These are phyloP conservation scores for Grallaria varia DNA, from an alignment of 2,113 vertebrate genomes.

Conservation along the genomic window DNA sequence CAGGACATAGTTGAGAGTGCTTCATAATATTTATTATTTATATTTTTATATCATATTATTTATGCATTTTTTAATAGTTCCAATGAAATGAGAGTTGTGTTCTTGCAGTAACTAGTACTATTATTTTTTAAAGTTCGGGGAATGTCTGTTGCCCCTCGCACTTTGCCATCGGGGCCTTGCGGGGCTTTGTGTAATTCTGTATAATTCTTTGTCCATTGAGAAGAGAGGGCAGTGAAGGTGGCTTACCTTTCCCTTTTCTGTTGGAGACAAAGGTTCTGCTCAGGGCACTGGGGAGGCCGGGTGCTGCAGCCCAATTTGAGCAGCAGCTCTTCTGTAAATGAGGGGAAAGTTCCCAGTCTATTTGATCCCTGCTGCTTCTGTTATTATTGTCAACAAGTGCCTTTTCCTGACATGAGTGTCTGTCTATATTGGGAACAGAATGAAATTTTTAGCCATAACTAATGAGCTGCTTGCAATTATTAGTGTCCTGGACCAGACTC, in stretches of 20 bases:
- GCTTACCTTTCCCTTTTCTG: not conserved
- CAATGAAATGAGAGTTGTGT: not conserved
- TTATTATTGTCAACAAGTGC: not conserved
- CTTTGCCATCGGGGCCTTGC: not conserved
- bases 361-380: conserved; percentile 3
- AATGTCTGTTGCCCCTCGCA: not conserved
- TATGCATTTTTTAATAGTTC: not conserved
- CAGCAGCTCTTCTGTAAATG: not conserved
- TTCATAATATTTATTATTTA: not conserved
- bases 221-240: not conserved
- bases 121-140: not conserved
- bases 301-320: not conserved
- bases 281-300: not conserved
- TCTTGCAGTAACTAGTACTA: not conserved
- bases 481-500: not conserved
- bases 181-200: not conserved
- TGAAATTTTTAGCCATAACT: not conserved
- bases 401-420: not conserved
- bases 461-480: not conserved
- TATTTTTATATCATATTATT: too few species aligned
- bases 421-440: not conserved
- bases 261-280: not conserved
- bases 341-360: not conserved
- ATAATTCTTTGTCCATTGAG: not conserved
- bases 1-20: not conserved